Evolutionary conservation across 2,888 invertebrate species (phyloP).

Genomic region (Lasioglossum figueresi): DNA sequence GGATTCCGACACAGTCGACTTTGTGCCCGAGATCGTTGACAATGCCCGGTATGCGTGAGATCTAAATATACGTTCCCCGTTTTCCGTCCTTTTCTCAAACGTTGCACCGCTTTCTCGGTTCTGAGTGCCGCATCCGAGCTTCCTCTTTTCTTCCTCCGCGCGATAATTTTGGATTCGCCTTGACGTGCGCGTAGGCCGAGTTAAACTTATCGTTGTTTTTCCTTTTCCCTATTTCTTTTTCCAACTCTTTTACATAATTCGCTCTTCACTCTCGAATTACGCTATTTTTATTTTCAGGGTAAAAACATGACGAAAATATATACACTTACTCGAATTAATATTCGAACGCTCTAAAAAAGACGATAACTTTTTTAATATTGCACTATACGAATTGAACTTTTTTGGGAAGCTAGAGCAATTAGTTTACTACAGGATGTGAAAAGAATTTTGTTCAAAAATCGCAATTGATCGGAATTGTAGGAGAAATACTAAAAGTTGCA

Average conservation of each 20-base stretch:
- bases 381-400: too few species aligned
- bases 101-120: constrained; percentile 11
- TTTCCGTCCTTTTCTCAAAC: constrained; percentile 26
- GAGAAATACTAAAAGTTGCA: too few species aligned
- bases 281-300: neutral
- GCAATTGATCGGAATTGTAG: too few species aligned
- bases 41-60: constrained; percentile 50
- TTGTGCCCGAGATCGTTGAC: constrained; percentile 47
- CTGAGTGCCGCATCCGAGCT: constrained; percentile 16
- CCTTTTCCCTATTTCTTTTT: neutral
- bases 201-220: constrained; percentile 27
- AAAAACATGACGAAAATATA: too few species aligned
- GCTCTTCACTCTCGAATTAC: neutral
- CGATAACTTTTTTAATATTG: too few species aligned
- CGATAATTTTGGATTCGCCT: constrained; percentile 46
- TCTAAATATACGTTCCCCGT: constrained; percentile 54
- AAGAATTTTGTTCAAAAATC: too few species aligned
- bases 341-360: too few species aligned
- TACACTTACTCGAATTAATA: too few species aligned
- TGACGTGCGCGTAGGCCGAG: neutral
- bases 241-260: constrained; percentile 36
- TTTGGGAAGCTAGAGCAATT: too few species aligned
- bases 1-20: constrained; percentile 24
- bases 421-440: too few species aligned
- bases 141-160: constrained; percentile 29